Percentiles rank a stretch among this genome's conserved stretches.
Conservation (phyloP, 1,140 invertebrate genomes). For the Thrips palmi region DNA sequence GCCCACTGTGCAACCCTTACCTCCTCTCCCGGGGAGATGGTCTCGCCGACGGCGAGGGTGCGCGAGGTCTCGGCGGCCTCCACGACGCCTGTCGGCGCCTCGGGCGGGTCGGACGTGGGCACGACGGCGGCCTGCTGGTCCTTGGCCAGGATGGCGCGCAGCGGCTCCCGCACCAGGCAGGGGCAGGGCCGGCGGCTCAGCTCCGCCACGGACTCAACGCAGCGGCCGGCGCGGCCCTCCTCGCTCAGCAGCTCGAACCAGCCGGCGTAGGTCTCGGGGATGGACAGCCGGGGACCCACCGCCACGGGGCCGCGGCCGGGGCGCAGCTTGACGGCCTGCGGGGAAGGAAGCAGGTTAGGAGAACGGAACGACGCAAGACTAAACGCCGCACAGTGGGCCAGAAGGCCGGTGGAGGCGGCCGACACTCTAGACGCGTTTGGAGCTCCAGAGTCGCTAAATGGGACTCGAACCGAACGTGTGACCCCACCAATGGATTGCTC, state of each 20-base stretch:
- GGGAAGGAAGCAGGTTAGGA: too few species aligned
- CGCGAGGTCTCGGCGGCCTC: conserved; percentile 55
- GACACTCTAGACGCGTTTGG: too few species aligned
- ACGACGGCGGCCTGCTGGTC: conserved; percentile 40
- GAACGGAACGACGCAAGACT: too few species aligned
- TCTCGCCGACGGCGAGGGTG: conserved; percentile 43
- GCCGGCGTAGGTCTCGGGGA: conserved; percentile 76
- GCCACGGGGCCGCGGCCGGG: conserved; percentile 58
- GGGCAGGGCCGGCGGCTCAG: conserved; percentile 53
- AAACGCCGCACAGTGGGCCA: too few species aligned
- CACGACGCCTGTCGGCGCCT: too few species aligned
- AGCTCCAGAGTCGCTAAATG: too few species aligned
- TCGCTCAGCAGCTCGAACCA: conserved; percentile 89
- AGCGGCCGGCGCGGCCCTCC: conserved; percentile 71
- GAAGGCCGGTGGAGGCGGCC: too few species aligned
- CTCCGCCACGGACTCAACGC: conserved; percentile 74
- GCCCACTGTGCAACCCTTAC: too few species aligned
- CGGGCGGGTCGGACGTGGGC: too few species aligned
- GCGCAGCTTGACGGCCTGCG: conserved; percentile 83
- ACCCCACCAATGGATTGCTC: too few species aligned
- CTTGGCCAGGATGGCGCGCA: conserved; percentile 59
- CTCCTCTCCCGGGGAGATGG: conserved; percentile 55
- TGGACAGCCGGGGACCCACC: conserved; percentile 63
- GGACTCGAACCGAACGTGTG: too few species aligned
- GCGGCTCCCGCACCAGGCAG: conserved; percentile 67